Evolutionary conservation across 1,140 invertebrate genomes (phyloP).

Genomic region (Tachypleus tridentatus): DNA sequence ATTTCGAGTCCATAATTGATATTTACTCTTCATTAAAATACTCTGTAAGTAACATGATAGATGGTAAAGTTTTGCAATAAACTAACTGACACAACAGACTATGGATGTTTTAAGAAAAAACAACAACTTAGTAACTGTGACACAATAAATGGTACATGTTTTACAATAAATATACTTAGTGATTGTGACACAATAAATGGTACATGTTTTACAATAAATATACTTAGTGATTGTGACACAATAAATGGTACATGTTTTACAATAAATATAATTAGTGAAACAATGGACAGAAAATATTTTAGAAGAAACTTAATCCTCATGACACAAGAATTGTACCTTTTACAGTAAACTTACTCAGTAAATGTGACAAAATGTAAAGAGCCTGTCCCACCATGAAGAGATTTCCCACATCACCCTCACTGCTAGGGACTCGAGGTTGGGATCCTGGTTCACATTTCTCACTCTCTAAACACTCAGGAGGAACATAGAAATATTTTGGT

Average conservation of each 20-base stretch:
- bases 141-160: no score
- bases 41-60: no score
- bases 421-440: slow-evolving; percentile 48
- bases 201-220: no score
- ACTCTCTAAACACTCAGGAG: slow-evolving; percentile 58
- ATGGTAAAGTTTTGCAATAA: no score
- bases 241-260: no score
- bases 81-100: no score
- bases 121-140: neutral
- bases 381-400: slow-evolving; percentile 81
- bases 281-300: no score
- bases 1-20: no score
- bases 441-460: slow-evolving; percentile 61
- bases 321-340: no score
- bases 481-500: slow-evolving; percentile 82
- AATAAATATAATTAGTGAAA: neutral
- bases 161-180: neutral
- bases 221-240: neutral
- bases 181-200: neutral
- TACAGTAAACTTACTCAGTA: slow-evolving; percentile 46
- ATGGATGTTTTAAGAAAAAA: no score
- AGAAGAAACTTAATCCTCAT: no score
- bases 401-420: slow-evolving; percentile 41
- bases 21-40: no score
- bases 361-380: slow-evolving; percentile 82